Evolutionary conservation across 2,888 invertebrate species (phyloP), one percentile per base, ranked within the genome.

Genomic region (Mythimna pallens): DNA sequence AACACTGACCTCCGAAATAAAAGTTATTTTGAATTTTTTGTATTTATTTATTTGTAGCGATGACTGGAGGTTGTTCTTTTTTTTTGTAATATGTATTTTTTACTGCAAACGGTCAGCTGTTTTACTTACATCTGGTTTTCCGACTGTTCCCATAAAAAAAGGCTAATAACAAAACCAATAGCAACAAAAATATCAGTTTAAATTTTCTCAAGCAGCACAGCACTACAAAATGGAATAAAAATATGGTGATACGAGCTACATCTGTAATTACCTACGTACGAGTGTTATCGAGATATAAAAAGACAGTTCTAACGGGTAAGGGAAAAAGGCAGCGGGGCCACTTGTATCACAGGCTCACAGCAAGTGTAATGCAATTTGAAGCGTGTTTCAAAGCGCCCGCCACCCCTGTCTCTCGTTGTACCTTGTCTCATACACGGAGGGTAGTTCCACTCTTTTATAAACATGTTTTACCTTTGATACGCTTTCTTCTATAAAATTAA

Each of bases 281-380:
- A 92, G 93, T 90, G 88, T 87, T 89, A 91, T 92, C 86, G 76
- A 89, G 92, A 93, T 92, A 91, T 92, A 91, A 92, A 92, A 92
- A 87, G 87, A 89, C 89, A 89, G 92, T 90, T 89, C 83, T 85
- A 88, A 84, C 85, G 87, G 84, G 84, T 86, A 85, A 89, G 88
- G 88, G 89, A 50, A 87, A 89, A 92, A 89, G 88, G 89, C 93
- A 92, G 91, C 50, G 89, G 89, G 89, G 86, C 85, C 89, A 87
- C 87, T 89, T 91, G 91, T 92, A 92, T 91, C 90, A 90, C 50
- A 3, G 50, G 50, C 50, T 2, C 50, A 50, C 91, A 90, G 89
- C 89, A 89, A 90, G 89, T 92, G 91, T 92, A 94, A 93, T 92
- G 90, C 90, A 92, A 93, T 94, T 93, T 92, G 86, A 87, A 91